Percentiles rank a stretch among this genome's conserved stretches.
Evolutionary conservation across 2,888 invertebrate species (phyloP).

Genomic region (Philaethria dido): DNA sequence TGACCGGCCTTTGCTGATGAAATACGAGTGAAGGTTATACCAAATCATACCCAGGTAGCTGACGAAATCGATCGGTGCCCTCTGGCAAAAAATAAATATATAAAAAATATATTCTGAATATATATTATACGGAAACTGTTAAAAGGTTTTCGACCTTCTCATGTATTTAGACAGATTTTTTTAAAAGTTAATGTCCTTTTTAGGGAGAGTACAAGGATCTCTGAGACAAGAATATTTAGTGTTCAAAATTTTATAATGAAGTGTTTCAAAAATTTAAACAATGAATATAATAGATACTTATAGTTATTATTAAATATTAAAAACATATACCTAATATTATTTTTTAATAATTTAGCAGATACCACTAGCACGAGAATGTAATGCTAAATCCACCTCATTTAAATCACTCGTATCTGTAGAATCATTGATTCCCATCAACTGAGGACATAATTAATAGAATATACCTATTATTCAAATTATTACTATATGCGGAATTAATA

Average conservation of each 20-base stretch:
- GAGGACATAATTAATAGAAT: background rate
- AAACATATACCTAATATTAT: too few relatives aligned
- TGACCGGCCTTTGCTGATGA: constrained; percentile 69
- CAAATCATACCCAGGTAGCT: constrained; percentile 61
- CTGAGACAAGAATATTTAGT: background rate
- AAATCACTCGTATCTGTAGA: background rate
- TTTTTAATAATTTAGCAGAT: too few relatives aligned
- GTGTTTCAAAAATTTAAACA: too few relatives aligned
- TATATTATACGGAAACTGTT: constrained; percentile 47
- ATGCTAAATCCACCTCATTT: too few relatives aligned
- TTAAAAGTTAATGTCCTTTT: constrained; percentile 37
- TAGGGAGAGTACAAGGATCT: constrained; percentile 39
- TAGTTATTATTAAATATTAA: too few relatives aligned
- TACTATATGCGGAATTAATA: constrained; percentile 3
- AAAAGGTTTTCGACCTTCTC: constrained; percentile 48
- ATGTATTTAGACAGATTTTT: constrained; percentile 43
- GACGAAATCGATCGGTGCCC: constrained; percentile 58
- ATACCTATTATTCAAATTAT: constrained; percentile 7
- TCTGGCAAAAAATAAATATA: constrained; percentile 50
- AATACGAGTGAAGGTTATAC: constrained; percentile 71
- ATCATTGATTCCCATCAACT: background rate
- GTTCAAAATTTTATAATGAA: too few relatives aligned
- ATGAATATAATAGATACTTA: too few relatives aligned
- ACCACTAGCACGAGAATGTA: too few relatives aligned
- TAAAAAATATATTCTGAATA: constrained; percentile 35